Base-by-base conservation (phyloP, 2,888 invertebrate species). In the Prosopocoilus inquinatus region DNA sequence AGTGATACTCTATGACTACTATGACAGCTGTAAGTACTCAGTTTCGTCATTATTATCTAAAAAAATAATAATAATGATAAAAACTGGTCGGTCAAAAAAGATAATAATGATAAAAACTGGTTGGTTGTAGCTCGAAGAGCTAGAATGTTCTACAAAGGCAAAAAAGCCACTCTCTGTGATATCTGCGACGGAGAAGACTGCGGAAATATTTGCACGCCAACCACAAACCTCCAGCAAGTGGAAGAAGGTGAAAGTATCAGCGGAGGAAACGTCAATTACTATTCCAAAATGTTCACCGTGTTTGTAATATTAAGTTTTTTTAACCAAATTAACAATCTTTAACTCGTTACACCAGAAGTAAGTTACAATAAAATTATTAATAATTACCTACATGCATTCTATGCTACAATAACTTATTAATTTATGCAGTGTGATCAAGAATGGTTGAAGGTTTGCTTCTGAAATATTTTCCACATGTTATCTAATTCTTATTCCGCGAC, bases 1-100 rank as follows among this genome's bases (percentile, higher is more conserved):
- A 64, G 91, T 95, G 60, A 84, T 87, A 39, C 84, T 96, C 39
- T 89, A 88, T 64, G 96, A 97, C 74, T 92, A 96, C 67, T 96
- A 95, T 68, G 94, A 96, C 74, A 90, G 89, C 59, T 89, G 94
- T 94, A 73, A 84, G 88, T 82, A 62, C 50, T 28, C 20, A 15
- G 9, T 44, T 45, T 36, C 16, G 12, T 4, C 5, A n/a, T 34
- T 32, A 53, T 13, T 34, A n/a, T n/a, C n/a, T n/a, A 32, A 35
- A 43, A n/a, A 47, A 48, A 38, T 33, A 20, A 11, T n/a, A 32
- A 48, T 45, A 8, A 28, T 34, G n/a, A n/a, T n/a, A n/a, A n/a
- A n/a, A n/a, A n/a, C n/a, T n/a, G n/a, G n/a, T n/a, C n/a, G n/a
- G n/a, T n/a, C n/a, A 12, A 16, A 39, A 53, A 47, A 20, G 32